Evolutionary conservation across 2,797 vertebrate species (phyloP).

Genomic region (Pelodytes ibericus): DNA sequence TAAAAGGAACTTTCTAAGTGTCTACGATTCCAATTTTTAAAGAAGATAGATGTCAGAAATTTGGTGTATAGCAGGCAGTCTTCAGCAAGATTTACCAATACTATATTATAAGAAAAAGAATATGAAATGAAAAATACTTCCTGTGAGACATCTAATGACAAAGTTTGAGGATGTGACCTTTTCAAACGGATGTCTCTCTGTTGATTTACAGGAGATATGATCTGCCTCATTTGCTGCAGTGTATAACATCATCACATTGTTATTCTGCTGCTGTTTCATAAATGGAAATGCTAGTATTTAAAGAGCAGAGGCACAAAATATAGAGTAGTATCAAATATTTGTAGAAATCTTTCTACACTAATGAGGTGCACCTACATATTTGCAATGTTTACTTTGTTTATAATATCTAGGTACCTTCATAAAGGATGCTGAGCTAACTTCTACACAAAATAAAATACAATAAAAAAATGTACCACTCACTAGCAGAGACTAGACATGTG

Average conservation of each 20-base stretch:
- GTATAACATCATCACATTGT: not conserved
- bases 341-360: too few relatives aligned
- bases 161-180: not conserved
- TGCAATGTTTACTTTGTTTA: too few relatives aligned
- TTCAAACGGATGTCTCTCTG: not conserved
- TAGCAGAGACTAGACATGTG: too few relatives aligned
- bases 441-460: too few relatives aligned
- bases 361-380: too few relatives aligned
- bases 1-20: too few relatives aligned
- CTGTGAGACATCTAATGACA: not conserved
- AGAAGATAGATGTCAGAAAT: not conserved
- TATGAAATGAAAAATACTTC: slow-evolving; percentile 5
- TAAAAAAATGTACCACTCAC: too few relatives aligned
- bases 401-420: too few relatives aligned
- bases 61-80: not conserved
- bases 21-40: not conserved
- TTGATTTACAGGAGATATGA: slow-evolving; percentile 10
- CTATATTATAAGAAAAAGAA: not conserved
- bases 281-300: not conserved
- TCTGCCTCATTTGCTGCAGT: not conserved
- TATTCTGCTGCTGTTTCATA: not conserved
- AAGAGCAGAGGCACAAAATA: not conserved
- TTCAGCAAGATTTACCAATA: too few relatives aligned
- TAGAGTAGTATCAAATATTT: too few relatives aligned
- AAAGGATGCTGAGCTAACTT: too few relatives aligned